These are phyloP conservation scores for Drosophila nr. perissopoda DNA, from an alignment of 2,888 invertebrate genomes.

Conservation along the genomic window DNA sequence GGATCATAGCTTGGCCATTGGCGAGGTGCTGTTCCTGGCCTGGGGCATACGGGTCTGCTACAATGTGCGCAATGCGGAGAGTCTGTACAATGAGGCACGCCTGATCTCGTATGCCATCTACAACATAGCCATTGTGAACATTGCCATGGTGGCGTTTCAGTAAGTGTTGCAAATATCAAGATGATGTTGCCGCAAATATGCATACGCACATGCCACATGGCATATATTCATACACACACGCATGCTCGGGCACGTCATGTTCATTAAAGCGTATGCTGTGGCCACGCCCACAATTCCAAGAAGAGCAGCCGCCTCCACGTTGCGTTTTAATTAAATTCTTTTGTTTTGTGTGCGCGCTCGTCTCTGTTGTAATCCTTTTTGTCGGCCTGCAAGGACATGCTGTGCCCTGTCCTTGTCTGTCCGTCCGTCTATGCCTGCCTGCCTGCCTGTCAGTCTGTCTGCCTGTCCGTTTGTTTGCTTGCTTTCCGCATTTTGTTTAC, in stretches of 20 bases:
- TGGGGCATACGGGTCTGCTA: constrained; percentile 95
- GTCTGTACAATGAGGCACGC: constrained; percentile 96
- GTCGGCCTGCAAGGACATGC: constrained; percentile 45
- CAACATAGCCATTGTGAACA: constrained; percentile 96
- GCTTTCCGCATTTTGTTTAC: constrained; percentile 58
- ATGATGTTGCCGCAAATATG: background rate
- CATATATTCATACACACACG: background rate
- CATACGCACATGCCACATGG: background rate
- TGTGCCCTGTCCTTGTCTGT: constrained; percentile 6
- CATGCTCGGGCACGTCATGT: constrained; percentile 40
- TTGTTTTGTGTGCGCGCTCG: constrained; percentile 62
- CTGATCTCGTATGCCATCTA: constrained; percentile 97
- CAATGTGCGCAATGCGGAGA: constrained; percentile 95
- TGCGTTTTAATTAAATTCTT: constrained; percentile 76
- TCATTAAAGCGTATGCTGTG: constrained; percentile 30
- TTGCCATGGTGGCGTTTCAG: constrained; percentile 96
- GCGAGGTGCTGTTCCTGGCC: constrained; percentile 90
- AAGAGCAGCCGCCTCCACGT: constrained; percentile 10
- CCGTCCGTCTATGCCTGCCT: background rate
- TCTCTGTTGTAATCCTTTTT: constrained; percentile 71
- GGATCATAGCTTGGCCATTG: constrained; percentile 96
- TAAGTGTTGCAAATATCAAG: constrained; percentile 87
- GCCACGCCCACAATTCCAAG: constrained; percentile 36
- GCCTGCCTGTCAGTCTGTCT: background rate
- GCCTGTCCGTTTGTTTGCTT: constrained; percentile 19